phyloP scores from a whole-genome alignment of 2,113 vertebrate species.

The Catharus fuscescens region DNA sequence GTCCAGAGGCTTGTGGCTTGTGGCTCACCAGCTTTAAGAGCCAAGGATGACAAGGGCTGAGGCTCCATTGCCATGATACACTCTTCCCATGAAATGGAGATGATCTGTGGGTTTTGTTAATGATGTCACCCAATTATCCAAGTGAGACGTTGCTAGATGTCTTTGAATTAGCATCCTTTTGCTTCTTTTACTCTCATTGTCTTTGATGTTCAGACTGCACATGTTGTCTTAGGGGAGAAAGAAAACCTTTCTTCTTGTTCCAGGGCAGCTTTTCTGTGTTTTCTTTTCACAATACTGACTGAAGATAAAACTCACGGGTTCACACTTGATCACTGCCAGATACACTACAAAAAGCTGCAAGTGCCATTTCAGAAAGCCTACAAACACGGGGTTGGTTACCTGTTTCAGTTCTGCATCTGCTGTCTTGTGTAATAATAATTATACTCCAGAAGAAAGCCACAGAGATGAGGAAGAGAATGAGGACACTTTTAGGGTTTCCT shows the following conservation, averaged over 20 bases:
- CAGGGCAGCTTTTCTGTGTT: background rate
- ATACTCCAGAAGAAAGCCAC: background rate
- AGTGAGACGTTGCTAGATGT: background rate
- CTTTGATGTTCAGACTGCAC: conserved; percentile 3
- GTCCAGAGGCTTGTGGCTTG: background rate
- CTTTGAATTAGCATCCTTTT: background rate
- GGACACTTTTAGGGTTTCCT: background rate
- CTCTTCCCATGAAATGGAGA: background rate
- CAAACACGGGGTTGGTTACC: background rate
- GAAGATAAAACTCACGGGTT: background rate
- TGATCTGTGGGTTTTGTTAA: background rate
- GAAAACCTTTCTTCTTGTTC: conserved; percentile 1
- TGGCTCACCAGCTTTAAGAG: background rate
- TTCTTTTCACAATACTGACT: background rate
- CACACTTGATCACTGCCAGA: background rate
- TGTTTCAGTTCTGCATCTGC: background rate
- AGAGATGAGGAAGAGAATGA: background rate
- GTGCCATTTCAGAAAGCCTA: background rate
- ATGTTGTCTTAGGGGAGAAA: background rate
- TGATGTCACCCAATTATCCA: background rate
- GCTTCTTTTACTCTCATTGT: background rate
- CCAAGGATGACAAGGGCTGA: background rate
- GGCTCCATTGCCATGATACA: background rate
- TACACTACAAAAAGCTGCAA: background rate
- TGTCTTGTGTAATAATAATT: background rate